Conservation (phyloP, 2,797 vertebrate species). For the Antennarius maculatus region DNA sequence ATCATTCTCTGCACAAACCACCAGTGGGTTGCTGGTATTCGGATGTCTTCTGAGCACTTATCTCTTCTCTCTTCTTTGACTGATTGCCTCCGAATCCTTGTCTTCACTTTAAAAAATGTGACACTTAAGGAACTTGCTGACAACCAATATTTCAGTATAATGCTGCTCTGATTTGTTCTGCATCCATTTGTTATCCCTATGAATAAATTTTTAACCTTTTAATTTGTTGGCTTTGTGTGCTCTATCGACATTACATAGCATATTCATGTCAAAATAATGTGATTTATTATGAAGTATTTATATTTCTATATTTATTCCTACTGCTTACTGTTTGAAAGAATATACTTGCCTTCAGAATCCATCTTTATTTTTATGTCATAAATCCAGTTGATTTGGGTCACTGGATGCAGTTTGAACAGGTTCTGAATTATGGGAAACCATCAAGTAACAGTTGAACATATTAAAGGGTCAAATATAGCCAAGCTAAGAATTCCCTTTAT, state of each 20-base stretch:
- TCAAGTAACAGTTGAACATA: not conserved
- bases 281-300: not conserved
- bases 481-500: not conserved
- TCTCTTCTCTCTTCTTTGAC: constrained; percentile 7
- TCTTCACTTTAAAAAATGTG: constrained; percentile 48
- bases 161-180: constrained; percentile 49
- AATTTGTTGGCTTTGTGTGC: constrained; percentile 30
- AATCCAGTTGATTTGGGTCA: constrained; percentile 2
- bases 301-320: not conserved
- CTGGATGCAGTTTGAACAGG: not conserved
- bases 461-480: not conserved
- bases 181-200: constrained; percentile 25
- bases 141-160: constrained; percentile 31
- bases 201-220: constrained; percentile 55
- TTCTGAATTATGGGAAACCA: not conserved
- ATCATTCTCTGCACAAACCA: too few relatives aligned
- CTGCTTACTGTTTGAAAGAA: not conserved
- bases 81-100: constrained; percentile 7
- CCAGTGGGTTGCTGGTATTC: constrained; percentile 24
- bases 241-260: too few relatives aligned
- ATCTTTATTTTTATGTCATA: not conserved
- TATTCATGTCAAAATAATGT: not conserved
- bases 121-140: constrained; percentile 26
- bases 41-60: constrained; percentile 56
- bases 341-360: not conserved